Evolutionary conservation across 2,888 invertebrate species (phyloP), one percentile per base, ranked within the genome.

Genomic region (Oxycera nigricornis): DNA sequence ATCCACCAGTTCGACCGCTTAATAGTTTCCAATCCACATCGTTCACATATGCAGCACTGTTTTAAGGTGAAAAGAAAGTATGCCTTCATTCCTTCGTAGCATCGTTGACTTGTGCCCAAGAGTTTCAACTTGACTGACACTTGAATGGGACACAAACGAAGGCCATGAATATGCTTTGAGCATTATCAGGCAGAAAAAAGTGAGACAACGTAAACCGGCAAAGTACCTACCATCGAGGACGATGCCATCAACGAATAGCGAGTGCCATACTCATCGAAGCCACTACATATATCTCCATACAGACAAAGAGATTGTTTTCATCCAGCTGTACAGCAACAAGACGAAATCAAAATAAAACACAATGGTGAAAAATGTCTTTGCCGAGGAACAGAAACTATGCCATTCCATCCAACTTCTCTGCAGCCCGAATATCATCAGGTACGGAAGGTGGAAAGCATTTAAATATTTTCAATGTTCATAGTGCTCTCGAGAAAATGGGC

Each of bases 111-210:
- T 52, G 52, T 52, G 70, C 55, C 55, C 70, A 52, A 28, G 31
- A 52, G 55, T 70, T 52, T 70, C 70, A 70, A 24, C 20, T 24
- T 70, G 70, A 70, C 28, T 70, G 70, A 70, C 70, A 70, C 31
- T 55, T 70, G 70, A 70, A 70, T 70, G 30, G 70, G 55, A 35
- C 22, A 20, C 35, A 55, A 70, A 55, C 46, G 70, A 70, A 70
- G 70, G 70, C 70, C 70, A 70, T 70, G 70, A 70, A 70, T 70
- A 70, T 52, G 70, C 70, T 70, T 52, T 3, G 55, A 52, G 70
- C 55, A 70, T 70, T 70, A 70, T 70, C 70, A 35, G 39, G 65
- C n/a, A n/a, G n/a, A 68, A 70, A 70, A 70, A 70, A 70, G 70
- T 70, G 55, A 70, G 70, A 70, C 70, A 70, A 55, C 70, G 52